Percentiles rank a stretch among this genome's conserved stretches.
These are phyloP conservation scores for Pentalonia nigronervosa DNA, from an alignment of 1,140 invertebrate genomes.

Conservation along the genomic window DNA sequence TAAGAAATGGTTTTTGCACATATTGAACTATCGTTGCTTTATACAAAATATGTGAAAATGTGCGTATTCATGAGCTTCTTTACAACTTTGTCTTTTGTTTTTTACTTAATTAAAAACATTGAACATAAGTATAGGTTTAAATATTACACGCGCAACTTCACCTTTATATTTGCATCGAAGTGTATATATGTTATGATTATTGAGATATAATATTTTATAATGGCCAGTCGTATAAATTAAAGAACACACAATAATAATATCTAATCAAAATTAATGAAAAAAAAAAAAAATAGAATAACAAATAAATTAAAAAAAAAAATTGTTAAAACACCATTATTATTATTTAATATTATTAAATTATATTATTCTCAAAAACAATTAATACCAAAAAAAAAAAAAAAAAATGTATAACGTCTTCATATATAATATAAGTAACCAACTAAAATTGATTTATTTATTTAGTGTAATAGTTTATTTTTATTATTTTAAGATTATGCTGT, in stretches of 20 bases:
- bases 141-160: not conserved
- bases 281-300: not conserved
- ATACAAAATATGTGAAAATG: not conserved
- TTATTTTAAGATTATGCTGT: conserved; percentile 14
- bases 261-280: conserved; percentile 6
- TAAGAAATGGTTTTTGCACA: not conserved
- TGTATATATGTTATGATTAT: not conserved
- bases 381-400: not conserved
- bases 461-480: conserved; percentile 1
- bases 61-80: not conserved
- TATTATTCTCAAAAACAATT: not conserved
- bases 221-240: not conserved
- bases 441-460: conserved; percentile 20
- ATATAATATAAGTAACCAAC: conserved; percentile 12
- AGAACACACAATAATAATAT: not conserved
- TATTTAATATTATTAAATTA: conserved; percentile 26
- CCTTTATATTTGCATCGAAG: not conserved
- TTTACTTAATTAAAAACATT: not conserved
- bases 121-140: not conserved
- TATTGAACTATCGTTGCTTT: not conserved
- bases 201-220: conserved; percentile 5
- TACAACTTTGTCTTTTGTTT: not conserved
- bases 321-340: not conserved
- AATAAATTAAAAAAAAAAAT: conserved; percentile 31
- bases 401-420: not conserved